Conservation (phyloP, 2,797 vertebrate genomes). For the Spheniscus humboldti region DNA sequence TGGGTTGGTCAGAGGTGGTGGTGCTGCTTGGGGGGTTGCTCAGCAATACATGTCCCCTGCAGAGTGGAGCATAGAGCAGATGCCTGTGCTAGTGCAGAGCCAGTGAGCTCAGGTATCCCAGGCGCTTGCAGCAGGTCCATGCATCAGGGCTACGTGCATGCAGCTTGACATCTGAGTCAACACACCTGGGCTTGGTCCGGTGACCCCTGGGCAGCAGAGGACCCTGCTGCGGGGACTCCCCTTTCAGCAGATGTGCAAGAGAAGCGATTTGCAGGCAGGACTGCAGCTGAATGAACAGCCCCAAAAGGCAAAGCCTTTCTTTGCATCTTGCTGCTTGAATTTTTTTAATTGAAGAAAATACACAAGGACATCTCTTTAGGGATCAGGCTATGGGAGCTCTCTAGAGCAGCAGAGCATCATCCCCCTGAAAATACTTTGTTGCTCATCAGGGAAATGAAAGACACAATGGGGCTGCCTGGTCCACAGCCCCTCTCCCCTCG, state of each 20-base stretch:
- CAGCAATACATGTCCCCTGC: neutral
- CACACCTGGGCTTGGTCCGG: neutral
- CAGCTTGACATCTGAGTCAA: neutral
- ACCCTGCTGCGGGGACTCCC: neutral
- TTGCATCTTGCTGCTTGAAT: neutral
- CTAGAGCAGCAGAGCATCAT: neutral
- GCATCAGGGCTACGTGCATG: accelerated
- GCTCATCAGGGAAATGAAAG: neutral
- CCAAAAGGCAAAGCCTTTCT: neutral
- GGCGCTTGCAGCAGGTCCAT: neutral
- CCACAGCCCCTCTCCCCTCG: neutral
- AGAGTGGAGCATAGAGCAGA: neutral
- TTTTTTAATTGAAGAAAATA: neutral
- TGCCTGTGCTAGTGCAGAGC: neutral
- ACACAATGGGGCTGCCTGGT: accelerated
- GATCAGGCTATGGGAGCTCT: accelerated
- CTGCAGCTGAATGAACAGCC: neutral
- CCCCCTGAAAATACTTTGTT: neutral
- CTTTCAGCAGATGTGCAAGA: neutral
- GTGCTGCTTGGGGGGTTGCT: neutral
- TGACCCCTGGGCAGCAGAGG: neutral
- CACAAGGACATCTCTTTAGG: neutral
- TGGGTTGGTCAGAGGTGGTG: neutral
- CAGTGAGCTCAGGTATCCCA: neutral
- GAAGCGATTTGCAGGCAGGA: neutral